A percentile compares a stretch with the other conserved stretches of the same genome.
Evolutionary conservation across 2,797 vertebrate species (phyloP).

Genomic region (Cebuella pygmaea): DNA sequence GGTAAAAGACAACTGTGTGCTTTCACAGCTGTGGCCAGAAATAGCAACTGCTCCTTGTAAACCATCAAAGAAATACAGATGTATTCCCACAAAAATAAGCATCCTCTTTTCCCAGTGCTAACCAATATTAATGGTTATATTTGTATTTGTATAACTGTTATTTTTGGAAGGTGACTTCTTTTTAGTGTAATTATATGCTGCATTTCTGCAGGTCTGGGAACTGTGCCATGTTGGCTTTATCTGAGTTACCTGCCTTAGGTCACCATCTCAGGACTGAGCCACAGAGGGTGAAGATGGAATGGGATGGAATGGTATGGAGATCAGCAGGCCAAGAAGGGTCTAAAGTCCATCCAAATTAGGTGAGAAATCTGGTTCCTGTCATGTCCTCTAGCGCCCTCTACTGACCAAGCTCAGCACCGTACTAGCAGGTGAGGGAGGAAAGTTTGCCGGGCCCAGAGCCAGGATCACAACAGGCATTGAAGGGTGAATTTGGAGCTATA

Average conservation of each 20-base stretch:
- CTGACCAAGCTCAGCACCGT: background rate
- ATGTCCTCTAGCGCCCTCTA: background rate
- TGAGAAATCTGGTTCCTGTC: background rate
- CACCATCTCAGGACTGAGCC: fast-evolving
- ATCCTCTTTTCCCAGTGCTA: too few species aligned
- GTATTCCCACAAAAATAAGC: background rate
- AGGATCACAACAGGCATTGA: background rate
- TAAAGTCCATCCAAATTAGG: background rate
- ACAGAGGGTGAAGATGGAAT: fast-evolving
- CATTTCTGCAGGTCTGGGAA: background rate
- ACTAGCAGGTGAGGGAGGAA: background rate
- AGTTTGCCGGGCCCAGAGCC: background rate
- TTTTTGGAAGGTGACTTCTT: background rate
- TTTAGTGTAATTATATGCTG: fast-evolving
- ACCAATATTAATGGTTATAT: background rate
- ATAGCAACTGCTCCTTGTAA: background rate
- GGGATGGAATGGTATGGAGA: background rate
- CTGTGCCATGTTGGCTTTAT: too few species aligned
- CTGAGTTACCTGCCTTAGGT: background rate
- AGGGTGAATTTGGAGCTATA: background rate
- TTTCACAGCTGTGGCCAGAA: background rate
- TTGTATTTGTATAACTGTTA: background rate
- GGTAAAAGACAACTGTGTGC: background rate
- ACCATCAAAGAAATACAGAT: background rate
- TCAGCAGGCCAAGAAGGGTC: background rate